phyloP scores from a whole-genome alignment of 2,888 invertebrate species.

The Chrysodeixis includens region DNA sequence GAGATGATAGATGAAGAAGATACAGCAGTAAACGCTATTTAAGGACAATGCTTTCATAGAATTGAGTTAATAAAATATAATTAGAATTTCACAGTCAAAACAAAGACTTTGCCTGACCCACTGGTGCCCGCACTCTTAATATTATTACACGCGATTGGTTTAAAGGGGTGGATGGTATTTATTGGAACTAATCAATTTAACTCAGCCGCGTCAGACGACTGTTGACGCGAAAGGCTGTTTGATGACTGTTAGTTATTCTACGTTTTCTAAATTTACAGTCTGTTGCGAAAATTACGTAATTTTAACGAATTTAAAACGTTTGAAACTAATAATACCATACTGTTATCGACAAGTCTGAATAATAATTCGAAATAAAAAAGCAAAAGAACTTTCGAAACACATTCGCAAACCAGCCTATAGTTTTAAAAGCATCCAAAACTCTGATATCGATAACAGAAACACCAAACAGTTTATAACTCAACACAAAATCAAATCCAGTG shows the following conservation, averaged over 20 bases:
- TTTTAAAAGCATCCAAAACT: not conserved
- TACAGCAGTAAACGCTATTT: not conserved
- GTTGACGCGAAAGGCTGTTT: not conserved
- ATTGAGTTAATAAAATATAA: not conserved
- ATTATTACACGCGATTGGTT: slow-evolving; percentile 14
- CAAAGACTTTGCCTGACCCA: not conserved
- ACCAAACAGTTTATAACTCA: not conserved
- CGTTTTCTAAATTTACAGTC: not conserved
- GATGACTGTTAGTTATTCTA: not conserved
- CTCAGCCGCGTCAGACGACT: not conserved
- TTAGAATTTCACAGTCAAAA: not conserved
- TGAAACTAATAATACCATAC: too few relatives aligned
- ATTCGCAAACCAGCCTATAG: too few relatives aligned
- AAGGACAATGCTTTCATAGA: not conserved
- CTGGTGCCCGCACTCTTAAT: slow-evolving; percentile 12
- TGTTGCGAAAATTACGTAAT: too few relatives aligned
- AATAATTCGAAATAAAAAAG: too few relatives aligned
- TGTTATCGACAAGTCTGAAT: too few relatives aligned
- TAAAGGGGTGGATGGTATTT: slow-evolving; percentile 14
- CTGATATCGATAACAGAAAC: not conserved
- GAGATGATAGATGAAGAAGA: not conserved
- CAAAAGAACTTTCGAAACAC: too few relatives aligned
- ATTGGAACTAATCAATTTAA: slow-evolving; percentile 17
- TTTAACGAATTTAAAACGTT: too few relatives aligned
- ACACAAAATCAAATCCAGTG: not conserved